These are phyloP conservation scores for Steatornis caripensis DNA, from an alignment of 2,113 vertebrate species.

Conservation along the genomic window DNA sequence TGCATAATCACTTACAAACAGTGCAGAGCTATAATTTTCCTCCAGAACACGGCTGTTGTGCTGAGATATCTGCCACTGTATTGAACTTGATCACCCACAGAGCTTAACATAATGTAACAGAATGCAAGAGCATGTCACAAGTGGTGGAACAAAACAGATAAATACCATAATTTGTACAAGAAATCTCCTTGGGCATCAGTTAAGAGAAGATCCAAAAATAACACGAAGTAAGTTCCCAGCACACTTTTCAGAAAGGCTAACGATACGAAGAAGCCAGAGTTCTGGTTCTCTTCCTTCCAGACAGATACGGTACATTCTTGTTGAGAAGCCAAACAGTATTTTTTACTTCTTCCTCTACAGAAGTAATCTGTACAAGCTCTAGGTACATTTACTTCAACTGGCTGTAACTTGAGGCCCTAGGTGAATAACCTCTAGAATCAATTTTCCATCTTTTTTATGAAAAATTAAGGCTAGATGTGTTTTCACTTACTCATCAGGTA, in stretches of 20 bases:
- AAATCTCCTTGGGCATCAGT: background rate
- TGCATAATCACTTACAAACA: conserved; percentile 12
- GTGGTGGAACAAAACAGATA: background rate
- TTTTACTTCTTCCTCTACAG: background rate
- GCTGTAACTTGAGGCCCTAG: background rate
- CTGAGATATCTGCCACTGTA: background rate
- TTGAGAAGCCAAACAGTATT: background rate
- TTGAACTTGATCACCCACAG: conserved; percentile 17
- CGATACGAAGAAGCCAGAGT: background rate
- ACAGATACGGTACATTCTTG: background rate
- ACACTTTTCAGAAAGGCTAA: background rate
- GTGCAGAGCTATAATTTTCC: conserved; percentile 46
- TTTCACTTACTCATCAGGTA: background rate
- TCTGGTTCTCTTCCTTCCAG: background rate
- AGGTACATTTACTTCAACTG: background rate
- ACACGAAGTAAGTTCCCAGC: background rate
- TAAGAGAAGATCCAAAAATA: background rate
- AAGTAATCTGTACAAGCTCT: background rate
- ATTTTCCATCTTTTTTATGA: background rate
- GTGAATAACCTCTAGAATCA: background rate
- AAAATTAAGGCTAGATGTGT: background rate
- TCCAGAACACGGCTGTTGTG: conserved; percentile 1
- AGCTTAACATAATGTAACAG: background rate
- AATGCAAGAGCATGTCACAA: background rate
- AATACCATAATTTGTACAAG: background rate